Base-by-base conservation (phyloP, 1,140 invertebrate genomes). In the Drosophila kanapiae region DNA sequence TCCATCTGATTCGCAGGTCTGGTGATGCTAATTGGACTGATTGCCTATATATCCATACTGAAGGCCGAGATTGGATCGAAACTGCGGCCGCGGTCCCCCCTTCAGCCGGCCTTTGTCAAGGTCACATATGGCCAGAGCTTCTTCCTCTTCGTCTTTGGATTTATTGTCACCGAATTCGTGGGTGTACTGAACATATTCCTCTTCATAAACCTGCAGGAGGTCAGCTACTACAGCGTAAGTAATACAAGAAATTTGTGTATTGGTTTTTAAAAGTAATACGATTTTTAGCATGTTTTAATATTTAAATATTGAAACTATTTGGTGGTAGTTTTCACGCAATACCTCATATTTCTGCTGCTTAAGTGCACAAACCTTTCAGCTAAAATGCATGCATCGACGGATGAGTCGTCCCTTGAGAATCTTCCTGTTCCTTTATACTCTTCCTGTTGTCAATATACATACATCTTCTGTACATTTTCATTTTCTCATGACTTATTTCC, bases 31-130 rank as follows among this genome's bases (percentile, higher is more conserved):
- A 96, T 97, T 60, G 97, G 97, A 23, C 95, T 98, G 87, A 96
- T 98, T 75, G 97, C 98, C 94, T 98, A 98, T 95, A 97, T 98
- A 94, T 97, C 97, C 11, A 96, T 97, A 57, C 96, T 98, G 86
- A 98, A 98, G 93, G 95, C 97, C 0, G 97, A 98, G 95, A 95
- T 98, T 14, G 97, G 97, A 5, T 95, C 96, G 65, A 98, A 98
- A 93, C 93, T 98, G 35, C 94, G 96, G 60, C 95, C 97, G 18
- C 95, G 96, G 79, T 97, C 97, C 2, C 94, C 95, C 51, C 94
- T 96, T 47, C 95, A 97, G 92, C 95, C 95, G 13, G 96, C 97
- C 2, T 93, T 96, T 16, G 97, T 98, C 94, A 96, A 95, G 37
- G 98, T 98, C 92, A 95, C 94, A 75, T 98, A 98, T 90, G 97